A percentile compares a stretch with the other conserved stretches of the same genome.
Evolutionary conservation across 1,140 invertebrate species (phyloP).

Genomic region (Brachionus manjavacas): DNA sequence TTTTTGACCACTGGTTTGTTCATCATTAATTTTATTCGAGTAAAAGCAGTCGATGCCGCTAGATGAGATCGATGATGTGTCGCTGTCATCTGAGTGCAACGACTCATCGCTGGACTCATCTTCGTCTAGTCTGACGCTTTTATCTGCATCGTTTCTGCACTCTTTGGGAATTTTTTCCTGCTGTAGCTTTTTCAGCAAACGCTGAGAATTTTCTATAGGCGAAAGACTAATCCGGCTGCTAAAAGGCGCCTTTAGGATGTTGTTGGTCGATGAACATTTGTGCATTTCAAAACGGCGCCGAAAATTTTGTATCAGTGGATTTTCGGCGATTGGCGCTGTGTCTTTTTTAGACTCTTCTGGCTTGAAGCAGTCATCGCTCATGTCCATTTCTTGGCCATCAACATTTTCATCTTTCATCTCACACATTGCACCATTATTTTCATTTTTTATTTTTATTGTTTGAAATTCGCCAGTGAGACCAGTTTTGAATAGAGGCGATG

Average conservation of each 20-base stretch:
- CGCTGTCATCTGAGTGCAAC: not conserved
- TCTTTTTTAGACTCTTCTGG: not conserved
- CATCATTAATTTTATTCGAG: constrained; percentile 12
- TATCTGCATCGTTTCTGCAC: not conserved
- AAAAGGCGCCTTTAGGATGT: constrained; percentile 30
- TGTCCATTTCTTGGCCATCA: not conserved
- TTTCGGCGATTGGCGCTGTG: not conserved
- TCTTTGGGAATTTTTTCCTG: not conserved
- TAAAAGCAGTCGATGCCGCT: constrained; percentile 25
- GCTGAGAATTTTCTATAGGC: constrained; percentile 9
- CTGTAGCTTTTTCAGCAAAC: constrained; percentile 7
- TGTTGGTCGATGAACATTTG: constrained; percentile 38
- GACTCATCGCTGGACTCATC: not conserved
- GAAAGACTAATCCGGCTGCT: constrained; percentile 22
- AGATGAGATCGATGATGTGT: constrained; percentile 17
- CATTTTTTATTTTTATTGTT: not conserved
- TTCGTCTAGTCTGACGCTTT: not conserved
- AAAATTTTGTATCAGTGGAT: constrained; percentile 30
- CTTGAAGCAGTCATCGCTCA: constrained; percentile 7
- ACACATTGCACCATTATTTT: not conserved
- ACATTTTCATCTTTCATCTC: not conserved
- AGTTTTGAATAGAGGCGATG: not conserved
- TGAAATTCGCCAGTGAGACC: constrained; percentile 22
- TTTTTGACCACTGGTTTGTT: not conserved
- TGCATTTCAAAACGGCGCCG: constrained; percentile 34